Evolutionary conservation across 2,888 invertebrate species (phyloP).

Genomic region (Macaria notata): DNA sequence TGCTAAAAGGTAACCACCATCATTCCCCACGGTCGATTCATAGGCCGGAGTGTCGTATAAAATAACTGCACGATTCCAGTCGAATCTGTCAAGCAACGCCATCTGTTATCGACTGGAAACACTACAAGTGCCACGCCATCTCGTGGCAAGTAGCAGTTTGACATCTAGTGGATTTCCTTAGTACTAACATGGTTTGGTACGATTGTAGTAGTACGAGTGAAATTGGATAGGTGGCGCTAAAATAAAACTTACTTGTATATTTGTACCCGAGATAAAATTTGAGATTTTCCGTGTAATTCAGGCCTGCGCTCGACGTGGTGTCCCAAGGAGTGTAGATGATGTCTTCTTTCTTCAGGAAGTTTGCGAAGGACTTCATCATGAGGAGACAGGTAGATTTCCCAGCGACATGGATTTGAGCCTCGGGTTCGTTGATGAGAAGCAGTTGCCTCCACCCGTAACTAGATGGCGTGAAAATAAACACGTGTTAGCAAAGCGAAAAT

Average conservation of each 20-base stretch:
- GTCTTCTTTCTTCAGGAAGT: slow-evolving; percentile 74
- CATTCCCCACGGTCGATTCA: slow-evolving; percentile 84
- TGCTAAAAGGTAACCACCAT: slow-evolving; percentile 90
- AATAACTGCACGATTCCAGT: slow-evolving; percentile 87
- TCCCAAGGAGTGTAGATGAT: slow-evolving; percentile 83
- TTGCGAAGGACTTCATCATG: slow-evolving; percentile 87
- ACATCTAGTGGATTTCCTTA: slow-evolving; percentile 5
- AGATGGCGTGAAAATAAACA: slow-evolving; percentile 68
- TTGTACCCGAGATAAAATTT: slow-evolving; percentile 85
- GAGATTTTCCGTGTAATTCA: slow-evolving; percentile 83
- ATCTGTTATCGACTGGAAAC: slow-evolving; percentile 47
- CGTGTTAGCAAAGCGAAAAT: slow-evolving; percentile 67
- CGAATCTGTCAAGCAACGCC: slow-evolving; percentile 79
- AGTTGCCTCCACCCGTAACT: slow-evolving; percentile 87
- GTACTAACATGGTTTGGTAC: neutral
- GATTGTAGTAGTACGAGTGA: slow-evolving; percentile 22
- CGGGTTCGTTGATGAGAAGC: slow-evolving; percentile 87
- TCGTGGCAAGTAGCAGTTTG: slow-evolving; percentile 25
- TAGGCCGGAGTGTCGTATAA: slow-evolving; percentile 90
- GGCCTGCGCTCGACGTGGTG: slow-evolving; percentile 78
- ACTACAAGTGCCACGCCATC: slow-evolving; percentile 34
- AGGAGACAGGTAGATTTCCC: slow-evolving; percentile 88
- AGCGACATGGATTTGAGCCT: slow-evolving; percentile 85
- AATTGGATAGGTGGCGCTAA: slow-evolving; percentile 33
- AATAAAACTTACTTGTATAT: slow-evolving; percentile 85